Conservation (phyloP, 2,888 invertebrate species). For the Euzophera pinguis region DNA sequence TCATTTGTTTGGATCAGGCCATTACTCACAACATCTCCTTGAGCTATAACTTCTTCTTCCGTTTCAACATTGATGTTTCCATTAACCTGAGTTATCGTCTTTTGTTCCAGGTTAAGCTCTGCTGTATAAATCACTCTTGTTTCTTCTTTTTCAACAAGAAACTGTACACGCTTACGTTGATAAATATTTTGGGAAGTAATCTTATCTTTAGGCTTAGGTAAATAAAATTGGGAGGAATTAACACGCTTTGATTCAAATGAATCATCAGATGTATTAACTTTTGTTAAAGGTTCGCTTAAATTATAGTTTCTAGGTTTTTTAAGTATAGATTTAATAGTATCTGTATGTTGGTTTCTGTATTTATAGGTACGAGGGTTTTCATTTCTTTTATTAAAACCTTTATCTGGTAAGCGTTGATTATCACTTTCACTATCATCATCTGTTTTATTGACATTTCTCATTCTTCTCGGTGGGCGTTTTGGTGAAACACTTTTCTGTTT, state of each 20-base stretch:
- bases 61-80: slow-evolving; percentile 34
- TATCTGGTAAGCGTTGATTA: slow-evolving; percentile 61
- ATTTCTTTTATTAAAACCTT: slow-evolving; percentile 46
- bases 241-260: slow-evolving; percentile 50
- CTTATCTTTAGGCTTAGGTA: slow-evolving; percentile 78
- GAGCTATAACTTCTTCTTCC: slow-evolving; percentile 52
- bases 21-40: slow-evolving; percentile 66
- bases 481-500: slow-evolving; percentile 79
- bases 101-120: slow-evolving; percentile 65
- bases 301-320: slow-evolving; percentile 77
- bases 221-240: slow-evolving; percentile 81
- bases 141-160: slow-evolving; percentile 83
- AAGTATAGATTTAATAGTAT: slow-evolving; percentile 80
- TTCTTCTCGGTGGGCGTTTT: slow-evolving; percentile 80
- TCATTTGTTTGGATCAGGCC: slow-evolving; percentile 40
- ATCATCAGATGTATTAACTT: slow-evolving; percentile 50
- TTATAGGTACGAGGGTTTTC: slow-evolving; percentile 47
- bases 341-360: slow-evolving; percentile 54
- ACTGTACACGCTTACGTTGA: slow-evolving; percentile 85
- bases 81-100: slow-evolving; percentile 37
- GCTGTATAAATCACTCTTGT: slow-evolving; percentile 73
- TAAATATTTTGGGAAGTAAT: slow-evolving; percentile 48
- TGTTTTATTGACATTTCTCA: slow-evolving; percentile 63
- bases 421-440: slow-evolving; percentile 76
- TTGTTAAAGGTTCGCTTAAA: slow-evolving; percentile 38